Evolutionary conservation across 2,888 invertebrate genomes (phyloP).

Genomic region (Diaphora mendica): DNA sequence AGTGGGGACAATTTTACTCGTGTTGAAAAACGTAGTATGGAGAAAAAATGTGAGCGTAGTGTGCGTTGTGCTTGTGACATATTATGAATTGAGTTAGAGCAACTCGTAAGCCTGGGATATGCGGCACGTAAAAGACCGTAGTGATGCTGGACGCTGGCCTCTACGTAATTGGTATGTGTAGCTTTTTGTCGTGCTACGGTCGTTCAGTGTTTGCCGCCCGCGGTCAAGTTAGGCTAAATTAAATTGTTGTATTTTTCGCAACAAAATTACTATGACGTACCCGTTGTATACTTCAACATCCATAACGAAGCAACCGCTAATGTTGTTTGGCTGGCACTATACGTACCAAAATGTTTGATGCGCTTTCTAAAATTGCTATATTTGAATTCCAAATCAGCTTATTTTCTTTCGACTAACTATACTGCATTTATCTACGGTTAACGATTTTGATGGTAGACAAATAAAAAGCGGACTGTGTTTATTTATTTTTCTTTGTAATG

Average conservation of each 20-base stretch:
- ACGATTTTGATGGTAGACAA: too few relatives aligned
- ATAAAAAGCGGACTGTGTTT: too few relatives aligned
- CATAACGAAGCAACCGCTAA: slow-evolving; percentile 72
- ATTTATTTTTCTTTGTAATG: too few relatives aligned
- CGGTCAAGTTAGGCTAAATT: slow-evolving; percentile 83
- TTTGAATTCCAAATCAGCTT: slow-evolving; percentile 31
- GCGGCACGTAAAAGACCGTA: slow-evolving; percentile 63
- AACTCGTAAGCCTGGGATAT: slow-evolving; percentile 66
- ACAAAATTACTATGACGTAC: slow-evolving; percentile 73
- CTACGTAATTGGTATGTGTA: slow-evolving; percentile 82
- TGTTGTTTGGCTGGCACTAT: slow-evolving; percentile 64
- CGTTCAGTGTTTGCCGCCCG: slow-evolving; percentile 75
- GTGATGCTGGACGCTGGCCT: slow-evolving; percentile 54
- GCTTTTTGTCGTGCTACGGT: slow-evolving; percentile 74
- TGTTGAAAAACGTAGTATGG: slow-evolving; percentile 53
- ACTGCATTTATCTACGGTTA: slow-evolving; percentile 29
- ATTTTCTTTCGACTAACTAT: slow-evolving; percentile 31
- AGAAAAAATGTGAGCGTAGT: slow-evolving; percentile 68
- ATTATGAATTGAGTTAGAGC: slow-evolving; percentile 81
- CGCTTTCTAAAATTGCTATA: slow-evolving; percentile 23
- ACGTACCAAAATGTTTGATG: slow-evolving; percentile 41
- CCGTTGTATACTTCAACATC: slow-evolving; percentile 38
- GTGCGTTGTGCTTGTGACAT: slow-evolving; percentile 58
- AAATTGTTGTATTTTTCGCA: slow-evolving; percentile 84
- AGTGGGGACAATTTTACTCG: slow-evolving; percentile 41